A percentile compares a stretch with the other conserved stretches of the same genome.
Conservation (phyloP, 2,888 invertebrate species). For the Geotrupes spiniger region DNA sequence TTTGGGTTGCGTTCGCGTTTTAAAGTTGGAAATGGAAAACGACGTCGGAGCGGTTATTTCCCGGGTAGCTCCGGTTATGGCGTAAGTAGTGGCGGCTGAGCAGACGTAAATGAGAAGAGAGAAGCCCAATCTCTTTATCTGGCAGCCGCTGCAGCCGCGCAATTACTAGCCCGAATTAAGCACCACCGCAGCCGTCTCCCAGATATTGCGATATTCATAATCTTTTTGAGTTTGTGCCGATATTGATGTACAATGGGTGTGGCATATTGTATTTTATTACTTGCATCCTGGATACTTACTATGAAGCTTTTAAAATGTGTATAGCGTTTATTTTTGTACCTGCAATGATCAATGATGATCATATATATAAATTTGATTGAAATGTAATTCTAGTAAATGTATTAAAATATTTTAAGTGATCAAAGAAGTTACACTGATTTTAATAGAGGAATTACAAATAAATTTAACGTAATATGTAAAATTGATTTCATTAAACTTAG, state of each 20-base stretch:
- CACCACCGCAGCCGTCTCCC: constrained; percentile 48
- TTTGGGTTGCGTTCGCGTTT: background rate
- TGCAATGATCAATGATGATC: too few relatives aligned
- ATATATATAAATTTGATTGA: too few relatives aligned
- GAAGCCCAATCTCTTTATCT: constrained; percentile 32
- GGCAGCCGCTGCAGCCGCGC: constrained; percentile 41
- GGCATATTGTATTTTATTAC: background rate
- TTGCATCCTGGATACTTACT: too few relatives aligned
- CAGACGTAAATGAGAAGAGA: constrained; percentile 29
- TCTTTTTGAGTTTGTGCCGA: constrained; percentile 6
- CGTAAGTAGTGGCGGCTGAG: constrained; percentile 8
- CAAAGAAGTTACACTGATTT: too few relatives aligned
- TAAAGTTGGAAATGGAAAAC: background rate
- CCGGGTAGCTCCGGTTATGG: constrained; percentile 5
- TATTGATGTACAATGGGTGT: constrained; percentile 7
- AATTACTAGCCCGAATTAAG: constrained; percentile 54
- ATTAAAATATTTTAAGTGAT: too few relatives aligned
- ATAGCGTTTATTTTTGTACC: too few relatives aligned
- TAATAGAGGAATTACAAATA: too few relatives aligned
- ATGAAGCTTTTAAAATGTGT: too few relatives aligned
- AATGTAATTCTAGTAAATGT: too few relatives aligned
- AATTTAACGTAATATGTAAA: too few relatives aligned
- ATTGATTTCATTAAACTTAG: too few relatives aligned
- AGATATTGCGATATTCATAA: constrained; percentile 30
- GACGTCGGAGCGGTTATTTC: constrained; percentile 2